phyloP scores from a whole-genome alignment of 1,140 invertebrate species.

The Drosophila ercepeae region DNA sequence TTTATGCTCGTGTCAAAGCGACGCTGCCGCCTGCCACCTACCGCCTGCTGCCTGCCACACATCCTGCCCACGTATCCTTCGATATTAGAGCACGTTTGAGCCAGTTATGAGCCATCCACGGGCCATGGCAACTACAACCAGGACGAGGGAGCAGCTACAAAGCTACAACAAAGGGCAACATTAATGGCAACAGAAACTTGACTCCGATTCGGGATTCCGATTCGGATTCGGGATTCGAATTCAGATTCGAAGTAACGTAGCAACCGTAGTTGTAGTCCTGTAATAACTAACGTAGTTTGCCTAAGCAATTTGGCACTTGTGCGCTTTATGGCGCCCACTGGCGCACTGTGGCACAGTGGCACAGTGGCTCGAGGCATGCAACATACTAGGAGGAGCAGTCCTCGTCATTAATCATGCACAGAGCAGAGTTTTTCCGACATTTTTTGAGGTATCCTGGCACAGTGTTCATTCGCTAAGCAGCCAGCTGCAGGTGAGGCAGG shows the following conservation, averaged over 20 bases:
- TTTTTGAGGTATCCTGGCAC: not conserved
- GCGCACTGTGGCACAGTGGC: slow-evolving; percentile 47
- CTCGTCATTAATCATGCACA: slow-evolving; percentile 14
- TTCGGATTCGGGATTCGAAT: not conserved
- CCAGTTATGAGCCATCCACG: slow-evolving; percentile 61
- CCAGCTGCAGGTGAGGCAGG: not conserved
- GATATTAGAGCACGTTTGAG: slow-evolving; percentile 23
- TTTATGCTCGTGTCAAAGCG: slow-evolving; percentile 46
- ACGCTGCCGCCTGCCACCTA: too few species aligned
- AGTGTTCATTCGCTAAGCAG: slow-evolving; percentile 17
- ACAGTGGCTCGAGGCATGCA: slow-evolving; percentile 21
- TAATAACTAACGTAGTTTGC: slow-evolving; percentile 77
- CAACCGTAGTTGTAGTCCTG: slow-evolving; percentile 42
- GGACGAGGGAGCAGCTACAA: not conserved
- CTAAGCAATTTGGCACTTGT: slow-evolving; percentile 76
- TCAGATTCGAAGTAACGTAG: slow-evolving; percentile 17
- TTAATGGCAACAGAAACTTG: slow-evolving; percentile 5
- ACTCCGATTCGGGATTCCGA: not conserved
- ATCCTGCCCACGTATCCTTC: too few species aligned
- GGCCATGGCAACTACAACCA: slow-evolving; percentile 48
- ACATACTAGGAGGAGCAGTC: not conserved
- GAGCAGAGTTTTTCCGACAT: too few species aligned
- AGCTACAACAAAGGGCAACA: not conserved
- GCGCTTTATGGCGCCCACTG: slow-evolving; percentile 49
- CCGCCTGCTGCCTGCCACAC: too few species aligned